Evolutionary conservation across 2,888 invertebrate species (phyloP).

Genomic region (Dryocosmus kuriphilus): DNA sequence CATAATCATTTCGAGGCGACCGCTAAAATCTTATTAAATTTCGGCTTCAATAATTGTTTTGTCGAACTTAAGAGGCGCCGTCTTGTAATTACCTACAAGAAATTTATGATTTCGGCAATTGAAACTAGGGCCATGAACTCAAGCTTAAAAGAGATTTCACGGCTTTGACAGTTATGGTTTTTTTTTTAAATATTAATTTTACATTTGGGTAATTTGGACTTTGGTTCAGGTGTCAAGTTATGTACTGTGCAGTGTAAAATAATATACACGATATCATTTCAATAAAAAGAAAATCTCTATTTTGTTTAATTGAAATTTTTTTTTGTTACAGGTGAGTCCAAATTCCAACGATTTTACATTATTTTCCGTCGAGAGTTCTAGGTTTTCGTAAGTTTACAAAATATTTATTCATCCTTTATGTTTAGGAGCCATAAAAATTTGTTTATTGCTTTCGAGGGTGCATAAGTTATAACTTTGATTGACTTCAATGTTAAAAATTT

Average conservation of each 20-base stretch:
- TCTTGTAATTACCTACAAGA: constrained; percentile 12
- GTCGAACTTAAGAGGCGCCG: not conserved
- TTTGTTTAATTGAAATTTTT: not conserved
- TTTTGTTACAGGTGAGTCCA: not conserved
- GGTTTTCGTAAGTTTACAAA: not conserved
- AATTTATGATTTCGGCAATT: constrained; percentile 31
- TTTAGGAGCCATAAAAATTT: not conserved
- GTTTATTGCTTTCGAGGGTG: no score
- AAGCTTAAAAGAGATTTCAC: not conserved
- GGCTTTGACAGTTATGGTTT: not conserved
- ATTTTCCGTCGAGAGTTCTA: not conserved
- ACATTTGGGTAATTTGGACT: no score
- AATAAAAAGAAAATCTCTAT: not conserved
- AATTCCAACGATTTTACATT: not conserved
- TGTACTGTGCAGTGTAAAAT: not conserved
- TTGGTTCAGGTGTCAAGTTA: not conserved
- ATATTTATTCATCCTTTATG: not conserved
- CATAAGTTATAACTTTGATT: no score
- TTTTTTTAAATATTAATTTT: no score
- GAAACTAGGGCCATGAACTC: constrained; percentile 5
- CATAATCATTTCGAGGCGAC: constrained; percentile 13
- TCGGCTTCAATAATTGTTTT: constrained; percentile 29
- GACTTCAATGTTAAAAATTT: no score
- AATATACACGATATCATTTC: not conserved
- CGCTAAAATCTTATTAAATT: constrained; percentile 31